Evolutionary conservation across 2,888 invertebrate species (phyloP).

Genomic region (Onchidella celtica): DNA sequence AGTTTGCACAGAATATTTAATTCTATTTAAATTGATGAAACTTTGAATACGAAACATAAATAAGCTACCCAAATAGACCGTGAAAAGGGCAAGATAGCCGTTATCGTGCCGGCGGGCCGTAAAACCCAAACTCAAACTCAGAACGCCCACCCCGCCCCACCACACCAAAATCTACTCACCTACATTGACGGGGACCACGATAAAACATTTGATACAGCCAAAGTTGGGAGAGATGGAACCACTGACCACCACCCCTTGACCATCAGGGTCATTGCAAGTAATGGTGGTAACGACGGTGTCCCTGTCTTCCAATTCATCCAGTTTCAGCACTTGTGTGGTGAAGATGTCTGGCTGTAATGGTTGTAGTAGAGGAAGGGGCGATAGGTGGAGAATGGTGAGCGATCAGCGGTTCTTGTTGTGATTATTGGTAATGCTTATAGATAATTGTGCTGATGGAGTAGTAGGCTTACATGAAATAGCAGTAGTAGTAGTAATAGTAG

Average conservation of each 20-base stretch:
- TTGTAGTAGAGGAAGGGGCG: background rate
- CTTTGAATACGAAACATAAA: no score
- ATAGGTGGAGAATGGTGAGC: no score
- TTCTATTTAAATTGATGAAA: no score
- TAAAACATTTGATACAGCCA: conserved; percentile 40
- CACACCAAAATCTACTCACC: background rate
- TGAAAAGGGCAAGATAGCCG: no score
- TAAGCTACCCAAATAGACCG: no score
- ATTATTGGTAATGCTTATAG: background rate
- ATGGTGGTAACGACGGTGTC: background rate
- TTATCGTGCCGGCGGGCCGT: no score
- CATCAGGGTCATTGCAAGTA: conserved; percentile 40
- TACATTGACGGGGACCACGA: conserved; percentile 18
- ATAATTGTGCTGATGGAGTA: background rate
- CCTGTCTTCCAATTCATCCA: conserved; percentile 7
- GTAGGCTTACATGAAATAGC: background rate
- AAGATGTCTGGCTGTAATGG: background rate
- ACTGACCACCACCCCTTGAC: conserved; percentile 11
- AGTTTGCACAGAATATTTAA: no score
- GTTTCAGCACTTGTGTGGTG: conserved; percentile 2
- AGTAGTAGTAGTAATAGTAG: background rate
- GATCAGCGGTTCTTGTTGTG: no score
- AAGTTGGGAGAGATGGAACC: conserved; percentile 12
- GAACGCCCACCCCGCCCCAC: no score
- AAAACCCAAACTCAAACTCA: no score